These are phyloP conservation scores for Epinotia demarniana DNA, from an alignment of 2,888 invertebrate genomes.

Conservation along the genomic window DNA sequence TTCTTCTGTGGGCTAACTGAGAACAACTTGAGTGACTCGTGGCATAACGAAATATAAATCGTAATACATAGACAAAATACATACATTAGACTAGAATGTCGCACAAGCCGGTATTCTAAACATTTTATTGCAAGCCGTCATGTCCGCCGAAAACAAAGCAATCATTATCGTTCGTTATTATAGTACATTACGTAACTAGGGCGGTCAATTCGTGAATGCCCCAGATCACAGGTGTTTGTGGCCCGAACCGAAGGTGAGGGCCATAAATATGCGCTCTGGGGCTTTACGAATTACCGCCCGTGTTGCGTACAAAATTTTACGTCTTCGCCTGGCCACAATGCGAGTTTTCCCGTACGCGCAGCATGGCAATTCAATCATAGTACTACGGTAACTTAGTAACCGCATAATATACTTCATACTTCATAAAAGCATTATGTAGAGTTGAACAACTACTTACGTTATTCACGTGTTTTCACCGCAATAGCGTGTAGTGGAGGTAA, in stretches of 20 bases:
- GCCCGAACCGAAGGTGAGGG: too few species aligned
- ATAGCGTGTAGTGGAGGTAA: not conserved
- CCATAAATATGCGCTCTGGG: too few species aligned
- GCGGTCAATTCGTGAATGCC: too few species aligned
- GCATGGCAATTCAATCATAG: too few species aligned
- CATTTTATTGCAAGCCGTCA: not conserved
- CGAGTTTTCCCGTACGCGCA: too few species aligned
- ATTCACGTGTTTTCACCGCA: constrained; percentile 10
- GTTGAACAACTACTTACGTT: not conserved
- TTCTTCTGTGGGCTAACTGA: not conserved
- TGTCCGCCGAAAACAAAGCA: not conserved
- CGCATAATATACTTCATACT: not conserved
- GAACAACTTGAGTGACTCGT: not conserved
- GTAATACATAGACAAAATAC: not conserved
- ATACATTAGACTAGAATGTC: too few species aligned
- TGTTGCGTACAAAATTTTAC: too few species aligned
- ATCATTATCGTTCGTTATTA: not conserved
- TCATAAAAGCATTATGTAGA: not conserved
- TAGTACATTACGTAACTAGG: too few species aligned
- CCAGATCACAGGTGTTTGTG: too few species aligned
- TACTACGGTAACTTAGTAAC: not conserved
- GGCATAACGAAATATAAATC: not conserved
- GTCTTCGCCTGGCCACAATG: too few species aligned
- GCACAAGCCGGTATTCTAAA: too few species aligned
- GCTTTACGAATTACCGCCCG: too few species aligned